Conservation (phyloP, 2,888 invertebrate genomes). For the Nineta flava region DNA sequence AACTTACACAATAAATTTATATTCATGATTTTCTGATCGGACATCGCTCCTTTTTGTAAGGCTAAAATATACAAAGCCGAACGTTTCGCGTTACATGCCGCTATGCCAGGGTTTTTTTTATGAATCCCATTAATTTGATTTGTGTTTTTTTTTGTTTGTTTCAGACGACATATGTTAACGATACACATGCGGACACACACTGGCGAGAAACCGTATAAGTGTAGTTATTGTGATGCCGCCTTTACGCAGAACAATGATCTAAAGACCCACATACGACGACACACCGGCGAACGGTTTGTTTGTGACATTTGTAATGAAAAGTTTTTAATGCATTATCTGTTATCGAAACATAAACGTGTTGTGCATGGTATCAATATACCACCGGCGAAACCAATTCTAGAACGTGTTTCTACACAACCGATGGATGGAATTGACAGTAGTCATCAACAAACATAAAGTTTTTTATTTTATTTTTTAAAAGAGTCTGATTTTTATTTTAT, state of each 20-base stretch:
- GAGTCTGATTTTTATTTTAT: too few species aligned
- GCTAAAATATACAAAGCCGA: too few species aligned
- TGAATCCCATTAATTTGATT: not conserved
- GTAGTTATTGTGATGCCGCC: conserved; percentile 35
- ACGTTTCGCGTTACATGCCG: too few species aligned
- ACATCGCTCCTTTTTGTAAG: too few species aligned
- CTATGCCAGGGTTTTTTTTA: too few species aligned
- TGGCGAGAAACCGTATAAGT: not conserved
- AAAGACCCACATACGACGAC: conserved; percentile 37
- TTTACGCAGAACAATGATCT: conserved; percentile 41
- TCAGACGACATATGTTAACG: conserved; percentile 36
- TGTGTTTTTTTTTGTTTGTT: conserved; percentile 2
- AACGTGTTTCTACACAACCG: not conserved
- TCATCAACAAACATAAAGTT: not conserved
- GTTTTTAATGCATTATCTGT: conserved; percentile 35
- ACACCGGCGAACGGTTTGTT: conserved; percentile 40
- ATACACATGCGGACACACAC: conserved; percentile 25
- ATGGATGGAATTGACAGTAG: too few species aligned
- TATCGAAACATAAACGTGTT: conserved; percentile 37
- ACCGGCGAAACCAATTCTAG: not conserved
- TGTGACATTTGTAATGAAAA: conserved; percentile 37
- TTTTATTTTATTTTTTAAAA: too few species aligned
- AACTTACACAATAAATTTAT: not conserved
- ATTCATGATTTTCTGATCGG: too few species aligned
- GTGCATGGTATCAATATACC: conserved; percentile 22